Conservation (phyloP, 2,113 vertebrate species). For the Poecile atricapillus region DNA sequence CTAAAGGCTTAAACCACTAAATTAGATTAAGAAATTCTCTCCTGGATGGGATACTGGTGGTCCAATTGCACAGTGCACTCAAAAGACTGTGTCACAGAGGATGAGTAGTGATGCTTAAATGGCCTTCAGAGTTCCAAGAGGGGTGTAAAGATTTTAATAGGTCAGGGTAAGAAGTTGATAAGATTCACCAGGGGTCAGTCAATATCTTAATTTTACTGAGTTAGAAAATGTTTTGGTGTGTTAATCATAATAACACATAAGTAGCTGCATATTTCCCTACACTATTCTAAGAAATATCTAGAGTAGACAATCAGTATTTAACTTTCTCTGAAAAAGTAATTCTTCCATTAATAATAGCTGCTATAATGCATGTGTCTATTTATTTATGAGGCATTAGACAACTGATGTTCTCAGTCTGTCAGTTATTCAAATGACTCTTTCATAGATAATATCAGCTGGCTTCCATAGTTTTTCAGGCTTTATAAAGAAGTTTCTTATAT, state of each 20-base stretch:
- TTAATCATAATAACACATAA: background rate
- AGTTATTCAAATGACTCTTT: background rate
- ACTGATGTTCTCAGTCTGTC: background rate
- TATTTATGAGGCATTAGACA: conserved; percentile 5
- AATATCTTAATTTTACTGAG: background rate
- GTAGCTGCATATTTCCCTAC: background rate
- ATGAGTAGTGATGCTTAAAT: background rate
- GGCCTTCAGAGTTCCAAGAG: background rate
- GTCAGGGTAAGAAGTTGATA: background rate
- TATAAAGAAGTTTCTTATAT: no score
- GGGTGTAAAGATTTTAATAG: background rate
- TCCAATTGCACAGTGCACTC: background rate
- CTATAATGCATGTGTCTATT: background rate
- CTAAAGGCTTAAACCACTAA: background rate
- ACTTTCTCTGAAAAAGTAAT: background rate
- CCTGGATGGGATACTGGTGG: background rate
- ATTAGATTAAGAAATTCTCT: background rate
- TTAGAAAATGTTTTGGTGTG: background rate
- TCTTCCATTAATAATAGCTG: background rate
- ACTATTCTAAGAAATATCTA: background rate
- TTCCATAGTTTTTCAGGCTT: background rate
- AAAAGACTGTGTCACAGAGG: background rate
- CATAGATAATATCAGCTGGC: background rate
- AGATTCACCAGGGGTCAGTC: background rate
- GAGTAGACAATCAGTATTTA: background rate